Evolutionary conservation across 2,888 invertebrate genomes (phyloP), one percentile per base, ranked within the genome.

Genomic region (Noctua pronuba): DNA sequence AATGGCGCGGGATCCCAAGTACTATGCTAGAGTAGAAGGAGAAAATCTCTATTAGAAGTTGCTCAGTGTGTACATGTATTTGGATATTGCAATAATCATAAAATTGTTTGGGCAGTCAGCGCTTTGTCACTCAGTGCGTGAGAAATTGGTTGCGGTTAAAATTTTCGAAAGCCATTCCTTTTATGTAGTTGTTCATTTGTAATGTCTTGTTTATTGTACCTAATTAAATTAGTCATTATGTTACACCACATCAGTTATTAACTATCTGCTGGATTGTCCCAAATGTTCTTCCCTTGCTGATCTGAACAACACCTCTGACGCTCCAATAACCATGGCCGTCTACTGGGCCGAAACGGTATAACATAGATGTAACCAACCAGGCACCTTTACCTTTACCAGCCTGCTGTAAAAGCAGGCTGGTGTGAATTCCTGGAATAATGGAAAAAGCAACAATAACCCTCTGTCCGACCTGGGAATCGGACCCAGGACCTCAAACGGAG

Each of bases 91-190:
- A 18, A 28, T 28, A 41, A 44, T 41, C 28, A 35, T 68, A 38
- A 44, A 55, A 38, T 60, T 52, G 24, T 3, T 66, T 64, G 18
- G 49, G 18, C 41, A 18, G 28, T 65, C 35, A 69, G 1, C 31
- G 24, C 0, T n/a, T 38, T 35, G 38, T 65, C 6, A 44, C 18
- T 31, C 2, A 24, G 24, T 28, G 38, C 38, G 31, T 82, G 58
- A 41, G 58, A 79, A 74, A 74, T 58, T 44, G n/a, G 6, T 67
- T 82, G 65, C 68, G 64, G 83, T 80, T 21, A 58, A 1, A 65
- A 44, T 65, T 64, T 55, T 31, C 46, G n/a, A 65, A 58, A 49
- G 18, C 2, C 1, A 16, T 10, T 64, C n/a, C 68, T 69, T 58
- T 46, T 64, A 35, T 2, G 76, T 21, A 58, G 24, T n/a, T 24